A percentile compares a stretch with the other conserved stretches of the same genome.
Evolutionary conservation across 2,113 vertebrate genomes (phyloP).

Genomic region (Epinephelus moara): DNA sequence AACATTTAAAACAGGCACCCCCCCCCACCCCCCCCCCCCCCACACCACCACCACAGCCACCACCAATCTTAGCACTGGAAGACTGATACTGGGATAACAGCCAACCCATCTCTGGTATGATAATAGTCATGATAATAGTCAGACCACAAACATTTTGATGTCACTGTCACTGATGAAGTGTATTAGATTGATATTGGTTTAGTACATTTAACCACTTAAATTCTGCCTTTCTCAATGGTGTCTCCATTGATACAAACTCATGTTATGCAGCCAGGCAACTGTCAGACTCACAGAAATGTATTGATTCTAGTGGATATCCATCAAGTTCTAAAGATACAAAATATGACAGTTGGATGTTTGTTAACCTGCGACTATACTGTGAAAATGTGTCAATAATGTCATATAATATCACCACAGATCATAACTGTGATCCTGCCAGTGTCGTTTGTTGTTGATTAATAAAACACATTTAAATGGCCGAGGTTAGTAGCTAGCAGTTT

Average conservation of each 20-base stretch:
- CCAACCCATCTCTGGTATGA: background rate
- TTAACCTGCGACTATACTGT: too few relatives aligned
- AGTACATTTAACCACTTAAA: background rate
- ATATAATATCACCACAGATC: too few relatives aligned
- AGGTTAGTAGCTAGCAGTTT: too few relatives aligned
- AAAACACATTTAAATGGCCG: too few relatives aligned
- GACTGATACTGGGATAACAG: background rate
- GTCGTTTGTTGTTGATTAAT: too few relatives aligned
- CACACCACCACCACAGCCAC: background rate
- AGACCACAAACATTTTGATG: background rate
- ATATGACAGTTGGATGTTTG: background rate
- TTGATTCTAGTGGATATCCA: too few relatives aligned
- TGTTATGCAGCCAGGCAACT: background rate
- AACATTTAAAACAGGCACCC: slow-evolving; percentile 64
- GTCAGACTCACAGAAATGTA: background rate
- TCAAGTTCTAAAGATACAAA: background rate
- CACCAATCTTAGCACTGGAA: background rate
- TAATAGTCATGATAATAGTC: background rate
- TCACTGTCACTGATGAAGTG: background rate
- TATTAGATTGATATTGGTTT: background rate
- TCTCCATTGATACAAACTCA: background rate
- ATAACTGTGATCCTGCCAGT: too few relatives aligned
- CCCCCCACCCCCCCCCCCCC: background rate
- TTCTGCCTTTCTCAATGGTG: background rate
- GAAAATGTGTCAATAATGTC: too few relatives aligned